These are phyloP conservation scores for Micromussa lordhowensis DNA, from an alignment of 92 coral and sea anemone species.

Conservation along the genomic window DNA sequence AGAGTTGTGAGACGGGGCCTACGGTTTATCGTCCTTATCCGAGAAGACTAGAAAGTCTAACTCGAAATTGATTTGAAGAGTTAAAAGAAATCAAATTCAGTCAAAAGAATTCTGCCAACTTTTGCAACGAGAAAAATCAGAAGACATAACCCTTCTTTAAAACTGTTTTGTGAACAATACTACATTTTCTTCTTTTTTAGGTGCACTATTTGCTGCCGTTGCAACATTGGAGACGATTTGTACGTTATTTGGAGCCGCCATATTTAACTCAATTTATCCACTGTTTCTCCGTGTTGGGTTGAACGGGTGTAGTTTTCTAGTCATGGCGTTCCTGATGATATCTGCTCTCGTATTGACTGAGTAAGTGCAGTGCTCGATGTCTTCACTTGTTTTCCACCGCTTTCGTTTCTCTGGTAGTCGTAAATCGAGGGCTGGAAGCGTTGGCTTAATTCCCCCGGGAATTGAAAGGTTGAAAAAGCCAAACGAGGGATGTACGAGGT, in stretches of 20 bases:
- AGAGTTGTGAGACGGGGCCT: no score
- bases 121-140: no score
- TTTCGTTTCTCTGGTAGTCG: no score
- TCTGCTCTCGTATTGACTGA: slow-evolving; percentile 80
- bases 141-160: no score
- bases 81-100: no score
- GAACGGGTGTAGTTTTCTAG: slow-evolving; percentile 84
- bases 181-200: slow-evolving; percentile 31
- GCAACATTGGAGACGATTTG: slow-evolving; percentile 94
- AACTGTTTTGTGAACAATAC: not conserved
- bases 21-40: no score
- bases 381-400: not conserved
- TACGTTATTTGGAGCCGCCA: slow-evolving; percentile 91
- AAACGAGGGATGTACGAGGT: no score
- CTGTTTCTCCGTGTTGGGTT: slow-evolving; percentile 81
- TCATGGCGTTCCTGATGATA: slow-evolving; percentile 85
- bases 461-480: no score
- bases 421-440: not conserved
- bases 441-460: not conserved
- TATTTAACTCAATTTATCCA: slow-evolving; percentile 94
- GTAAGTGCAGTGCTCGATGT: slow-evolving; percentile 55
- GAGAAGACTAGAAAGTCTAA: no score
- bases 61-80: no score
- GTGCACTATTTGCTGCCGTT: slow-evolving; percentile 95
- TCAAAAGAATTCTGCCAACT: no score